These are phyloP conservation scores for Boloria selene DNA, from an alignment of 2,888 invertebrate species.

Conservation along the genomic window DNA sequence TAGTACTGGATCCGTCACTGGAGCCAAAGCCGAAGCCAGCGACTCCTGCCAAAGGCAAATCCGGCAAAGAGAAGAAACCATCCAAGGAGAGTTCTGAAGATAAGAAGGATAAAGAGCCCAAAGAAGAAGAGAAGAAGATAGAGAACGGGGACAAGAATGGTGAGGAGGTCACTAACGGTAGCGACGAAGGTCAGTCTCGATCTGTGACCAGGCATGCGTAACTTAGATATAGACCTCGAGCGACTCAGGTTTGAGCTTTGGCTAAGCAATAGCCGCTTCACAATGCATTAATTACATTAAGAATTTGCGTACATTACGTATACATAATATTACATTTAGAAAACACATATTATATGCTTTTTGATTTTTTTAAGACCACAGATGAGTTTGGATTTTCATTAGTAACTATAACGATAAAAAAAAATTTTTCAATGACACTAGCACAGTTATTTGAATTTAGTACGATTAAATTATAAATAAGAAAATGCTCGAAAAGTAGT, in stretches of 20 bases:
- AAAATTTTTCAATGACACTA: too few relatives aligned
- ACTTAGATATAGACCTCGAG: constrained; percentile 50
- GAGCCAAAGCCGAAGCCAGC: constrained; percentile 91
- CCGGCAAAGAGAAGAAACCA: constrained; percentile 86
- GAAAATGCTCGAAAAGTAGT: constrained; percentile 21
- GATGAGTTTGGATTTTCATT: too few relatives aligned
- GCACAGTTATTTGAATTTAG: too few relatives aligned
- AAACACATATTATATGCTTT: too few relatives aligned
- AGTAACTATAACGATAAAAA: too few relatives aligned
- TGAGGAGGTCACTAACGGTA: constrained; percentile 80
- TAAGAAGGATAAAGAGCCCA: constrained; percentile 83
- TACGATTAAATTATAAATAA: not conserved
- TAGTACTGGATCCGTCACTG: constrained; percentile 90
- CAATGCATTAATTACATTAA: not conserved
- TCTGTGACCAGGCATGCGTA: constrained; percentile 65
- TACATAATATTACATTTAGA: not conserved
- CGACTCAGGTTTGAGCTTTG: constrained; percentile 16
- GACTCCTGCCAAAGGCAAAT: constrained; percentile 89
- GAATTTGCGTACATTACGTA: not conserved
- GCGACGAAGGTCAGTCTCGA: constrained; percentile 80
- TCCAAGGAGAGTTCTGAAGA: constrained; percentile 85
- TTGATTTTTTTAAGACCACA: too few relatives aligned
- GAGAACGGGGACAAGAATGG: constrained; percentile 78
- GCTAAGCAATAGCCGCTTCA: constrained; percentile 14
- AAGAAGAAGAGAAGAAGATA: constrained; percentile 79